Base-by-base conservation (phyloP, 2,888 invertebrate species). In the Apamea sordens region DNA sequence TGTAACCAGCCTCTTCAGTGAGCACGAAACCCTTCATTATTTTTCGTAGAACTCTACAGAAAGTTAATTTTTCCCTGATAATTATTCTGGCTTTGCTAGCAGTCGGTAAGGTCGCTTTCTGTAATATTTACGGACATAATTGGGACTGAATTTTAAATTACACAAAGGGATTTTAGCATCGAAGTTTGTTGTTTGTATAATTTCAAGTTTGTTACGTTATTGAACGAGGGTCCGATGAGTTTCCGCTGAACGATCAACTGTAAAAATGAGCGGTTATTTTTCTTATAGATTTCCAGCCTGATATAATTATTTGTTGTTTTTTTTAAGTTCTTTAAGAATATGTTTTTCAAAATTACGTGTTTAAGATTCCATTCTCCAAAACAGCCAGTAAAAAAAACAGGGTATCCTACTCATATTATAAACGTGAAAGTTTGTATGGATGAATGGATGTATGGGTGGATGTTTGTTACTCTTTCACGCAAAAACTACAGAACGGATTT, bases 51-150 rank as follows among this genome's bases (percentile, higher is more conserved):
- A 90, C 88, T 89, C 79, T 81, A 80, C 74, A 53, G 78, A 87
- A 92, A 91, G 90, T 91, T 87, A 89, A 87, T 92, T 92, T 91
- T 90, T 90, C 85, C 81, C 87, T 86, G 88, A 89, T 91, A 90
- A 90, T 92, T 92, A 88, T 91, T 90, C 87, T 84, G 83, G 74
- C 86, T 90, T 86, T 87, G 77, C 74, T 84, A 79, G 53, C 71
- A 76, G 65, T 83, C 72, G 32, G 64, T 72, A 67, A 71, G 77
- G 75, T 56, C 32, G 73, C 24, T 85, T 88, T 78, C 75, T 82
- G 69, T 70, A 84, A 82, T 85, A 79, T 84, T 87, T 76, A 79
- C 67, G 70, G 11, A 80, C 82, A 85, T 87, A 90, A 91, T 91
- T 91, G 88, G 79, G 79, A 79, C 77, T 65, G 82, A 88, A 83